Percentiles rank a stretch among this genome's conserved stretches.
Conservation (phyloP, 2,113 vertebrate species). For the Halcyon malimbica region DNA sequence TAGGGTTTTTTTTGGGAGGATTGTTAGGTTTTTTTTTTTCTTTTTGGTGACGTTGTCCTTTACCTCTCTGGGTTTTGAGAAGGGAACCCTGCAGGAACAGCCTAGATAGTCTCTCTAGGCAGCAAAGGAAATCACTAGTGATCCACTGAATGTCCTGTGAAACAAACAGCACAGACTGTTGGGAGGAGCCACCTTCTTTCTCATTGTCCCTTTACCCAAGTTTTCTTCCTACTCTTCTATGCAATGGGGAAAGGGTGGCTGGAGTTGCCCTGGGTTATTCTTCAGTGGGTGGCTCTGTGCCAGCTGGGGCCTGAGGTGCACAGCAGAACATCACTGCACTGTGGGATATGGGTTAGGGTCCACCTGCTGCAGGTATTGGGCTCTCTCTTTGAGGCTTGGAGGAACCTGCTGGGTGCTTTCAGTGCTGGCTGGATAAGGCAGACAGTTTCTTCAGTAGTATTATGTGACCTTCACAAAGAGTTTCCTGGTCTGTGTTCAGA, state of each 20-base stretch:
- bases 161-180: background rate
- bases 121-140: background rate
- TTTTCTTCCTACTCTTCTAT: background rate
- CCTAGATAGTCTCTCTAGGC: background rate
- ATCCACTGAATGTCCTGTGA: background rate
- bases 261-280: background rate
- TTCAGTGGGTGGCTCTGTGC: background rate
- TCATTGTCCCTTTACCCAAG: background rate
- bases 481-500: background rate
- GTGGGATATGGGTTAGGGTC: fast-evolving
- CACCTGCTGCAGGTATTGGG: background rate
- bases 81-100: background rate
- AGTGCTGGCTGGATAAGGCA: background rate
- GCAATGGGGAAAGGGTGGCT: background rate
- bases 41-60: background rate
- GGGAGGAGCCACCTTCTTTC: background rate
- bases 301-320: background rate
- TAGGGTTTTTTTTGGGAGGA: too few species aligned
- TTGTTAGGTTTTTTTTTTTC: background rate
- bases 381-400: background rate
- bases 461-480: background rate
- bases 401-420: background rate
- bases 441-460: background rate
- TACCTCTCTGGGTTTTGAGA: background rate
- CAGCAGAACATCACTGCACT: background rate